Evolutionary conservation across 2,113 vertebrate genomes (phyloP).

Genomic region (Rhizomys pruinosus): DNA sequence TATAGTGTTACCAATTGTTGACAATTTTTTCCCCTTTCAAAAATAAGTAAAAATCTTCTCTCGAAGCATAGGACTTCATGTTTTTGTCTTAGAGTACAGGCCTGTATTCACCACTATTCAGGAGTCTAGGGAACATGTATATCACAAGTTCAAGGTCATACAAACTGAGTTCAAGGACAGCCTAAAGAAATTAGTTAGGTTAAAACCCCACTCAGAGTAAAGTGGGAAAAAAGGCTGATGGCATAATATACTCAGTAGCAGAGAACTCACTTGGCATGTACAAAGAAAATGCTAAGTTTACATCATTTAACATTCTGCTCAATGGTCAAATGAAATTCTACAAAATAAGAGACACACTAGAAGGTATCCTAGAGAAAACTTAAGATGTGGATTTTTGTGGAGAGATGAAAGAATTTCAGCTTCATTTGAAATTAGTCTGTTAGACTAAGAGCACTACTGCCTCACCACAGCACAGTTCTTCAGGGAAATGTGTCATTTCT

Average conservation of each 20-base stretch:
- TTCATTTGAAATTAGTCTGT: slow-evolving; percentile 31
- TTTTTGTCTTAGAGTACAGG: not conserved
- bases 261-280: not conserved
- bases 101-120: not conserved
- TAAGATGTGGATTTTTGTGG: slow-evolving; percentile 8
- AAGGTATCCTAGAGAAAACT: not conserved
- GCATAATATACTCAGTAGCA: not conserved
- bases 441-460: not conserved
- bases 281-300: not conserved
- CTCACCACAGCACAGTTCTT: not conserved
- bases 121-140: not conserved
- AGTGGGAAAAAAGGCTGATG: not conserved
- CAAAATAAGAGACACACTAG: not conserved
- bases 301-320: not conserved
- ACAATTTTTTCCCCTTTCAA: not conserved
- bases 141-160: not conserved
- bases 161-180: not conserved
- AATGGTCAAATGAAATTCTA: not conserved
- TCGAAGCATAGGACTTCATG: not conserved
- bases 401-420: slow-evolving; percentile 1
- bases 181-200: not conserved
- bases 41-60: not conserved
- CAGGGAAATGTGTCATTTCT: not conserved
- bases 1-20: not conserved
- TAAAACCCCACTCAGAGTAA: not conserved